Evolutionary conservation across 2,797 vertebrate species (phyloP).

Genomic region (Myotis findleyi): DNA sequence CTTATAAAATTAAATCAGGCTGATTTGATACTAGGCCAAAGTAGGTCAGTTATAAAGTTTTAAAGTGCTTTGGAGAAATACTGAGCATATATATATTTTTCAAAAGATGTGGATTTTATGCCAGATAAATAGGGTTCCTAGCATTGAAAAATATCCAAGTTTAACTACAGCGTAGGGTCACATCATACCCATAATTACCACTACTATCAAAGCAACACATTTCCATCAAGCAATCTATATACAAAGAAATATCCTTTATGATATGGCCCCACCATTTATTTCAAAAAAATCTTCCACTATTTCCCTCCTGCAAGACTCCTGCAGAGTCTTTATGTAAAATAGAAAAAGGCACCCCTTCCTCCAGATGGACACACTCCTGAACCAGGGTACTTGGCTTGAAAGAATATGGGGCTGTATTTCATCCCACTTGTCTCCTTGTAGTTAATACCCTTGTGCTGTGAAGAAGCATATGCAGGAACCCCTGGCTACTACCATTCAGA

Average conservation of each 20-base stretch:
- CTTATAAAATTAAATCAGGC: slow-evolving; percentile 74
- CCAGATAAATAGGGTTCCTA: slow-evolving; percentile 20
- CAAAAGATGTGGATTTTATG: slow-evolving; percentile 51
- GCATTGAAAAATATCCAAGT: slow-evolving; percentile 15
- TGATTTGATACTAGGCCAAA: slow-evolving; percentile 73
- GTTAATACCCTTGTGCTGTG: not conserved
- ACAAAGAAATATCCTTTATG: not conserved
- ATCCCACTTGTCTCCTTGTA: not conserved
- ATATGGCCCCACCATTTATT: not conserved
- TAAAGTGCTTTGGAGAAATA: slow-evolving; percentile 68
- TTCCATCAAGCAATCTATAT: not conserved
- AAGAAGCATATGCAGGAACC: not conserved
- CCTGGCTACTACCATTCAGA: not conserved
- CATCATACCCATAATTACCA: not conserved
- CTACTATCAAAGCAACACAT: not conserved
- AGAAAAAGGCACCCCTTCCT: slow-evolving; percentile 9
- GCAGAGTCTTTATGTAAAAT: not conserved
- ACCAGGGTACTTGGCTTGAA: not conserved
- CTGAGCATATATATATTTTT: slow-evolving; percentile 70
- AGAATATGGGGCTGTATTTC: not conserved
- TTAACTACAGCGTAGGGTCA: not conserved
- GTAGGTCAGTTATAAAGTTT: slow-evolving; percentile 65
- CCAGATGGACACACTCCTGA: not conserved
- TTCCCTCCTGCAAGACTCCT: not conserved
- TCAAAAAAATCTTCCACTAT: not conserved